These are phyloP conservation scores for Acronicta leporina DNA, from an alignment of 2,888 invertebrate species.

Conservation along the genomic window DNA sequence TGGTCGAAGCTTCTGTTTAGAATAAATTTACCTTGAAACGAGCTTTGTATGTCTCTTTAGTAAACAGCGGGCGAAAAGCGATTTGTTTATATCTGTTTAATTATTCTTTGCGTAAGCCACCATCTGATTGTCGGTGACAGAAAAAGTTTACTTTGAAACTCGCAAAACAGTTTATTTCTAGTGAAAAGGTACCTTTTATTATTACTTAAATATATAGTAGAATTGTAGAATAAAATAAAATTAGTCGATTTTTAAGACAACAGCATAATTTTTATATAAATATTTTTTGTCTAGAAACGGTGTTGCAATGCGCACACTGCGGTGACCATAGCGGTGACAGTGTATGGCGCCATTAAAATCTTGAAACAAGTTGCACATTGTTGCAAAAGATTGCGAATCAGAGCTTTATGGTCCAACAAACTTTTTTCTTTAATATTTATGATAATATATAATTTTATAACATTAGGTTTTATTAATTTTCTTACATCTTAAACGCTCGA, in stretches of 20 bases:
- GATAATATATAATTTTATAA: background rate
- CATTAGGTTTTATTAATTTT: background rate
- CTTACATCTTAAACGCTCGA: too few relatives aligned
- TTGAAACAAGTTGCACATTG: conserved; percentile 57
- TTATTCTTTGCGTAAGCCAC: conserved; percentile 46
- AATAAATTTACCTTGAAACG: conserved; percentile 81
- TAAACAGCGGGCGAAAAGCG: conserved; percentile 63
- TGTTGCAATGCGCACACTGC: conserved; percentile 58
- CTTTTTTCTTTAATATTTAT: background rate
- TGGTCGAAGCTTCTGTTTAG: conserved; percentile 77
- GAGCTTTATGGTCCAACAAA: conserved; percentile 4
- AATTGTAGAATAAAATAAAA: too few relatives aligned
- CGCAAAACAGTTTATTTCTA: conserved; percentile 14
- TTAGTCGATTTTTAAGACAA: too few relatives aligned
- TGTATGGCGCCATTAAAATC: conserved; percentile 63
- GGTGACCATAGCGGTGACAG: conserved; percentile 44
- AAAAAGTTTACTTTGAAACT: conserved; percentile 15
- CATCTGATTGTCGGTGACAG: conserved; percentile 15
- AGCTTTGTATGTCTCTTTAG: conserved; percentile 66
- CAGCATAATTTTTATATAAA: too few relatives aligned
- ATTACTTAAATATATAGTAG: too few relatives aligned
- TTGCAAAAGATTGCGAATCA: conserved; percentile 37
- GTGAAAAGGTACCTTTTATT: too few relatives aligned
- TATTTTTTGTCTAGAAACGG: conserved; percentile 46
- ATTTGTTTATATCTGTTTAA: conserved; percentile 56